Conservation (phyloP, 2,113 vertebrate species). For the Ammodytes dubius region DNA sequence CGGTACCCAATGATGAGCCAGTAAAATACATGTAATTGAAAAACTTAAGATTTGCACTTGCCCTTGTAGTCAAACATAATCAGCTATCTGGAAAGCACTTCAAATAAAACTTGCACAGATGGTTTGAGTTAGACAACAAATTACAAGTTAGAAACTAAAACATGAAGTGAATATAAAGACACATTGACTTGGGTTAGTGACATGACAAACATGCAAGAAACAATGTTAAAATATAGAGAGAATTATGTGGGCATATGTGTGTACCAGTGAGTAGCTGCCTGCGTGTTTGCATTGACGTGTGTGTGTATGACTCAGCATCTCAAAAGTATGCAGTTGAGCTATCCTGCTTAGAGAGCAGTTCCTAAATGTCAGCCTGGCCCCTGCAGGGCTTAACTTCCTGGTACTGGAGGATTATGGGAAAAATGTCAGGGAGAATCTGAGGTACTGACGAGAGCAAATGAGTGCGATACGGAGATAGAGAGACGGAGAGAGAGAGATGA, state of each 20-base stretch:
- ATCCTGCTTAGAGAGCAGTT: constrained; percentile 78
- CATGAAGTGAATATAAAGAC: background rate
- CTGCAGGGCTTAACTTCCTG: constrained; percentile 81
- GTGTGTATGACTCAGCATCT: constrained; percentile 15
- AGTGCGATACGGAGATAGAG: constrained; percentile 49
- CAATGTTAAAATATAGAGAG: no score
- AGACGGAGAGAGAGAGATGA: constrained; percentile 27
- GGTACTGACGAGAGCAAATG: constrained; percentile 70
- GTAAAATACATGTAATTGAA: background rate
- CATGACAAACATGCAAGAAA: background rate
- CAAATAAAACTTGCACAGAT: no score
- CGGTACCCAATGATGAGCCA: background rate
- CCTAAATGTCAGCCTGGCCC: constrained; percentile 80
- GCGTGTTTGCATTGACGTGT: constrained; percentile 20
- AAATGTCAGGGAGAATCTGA: constrained; percentile 80
- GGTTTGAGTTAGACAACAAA: no score
- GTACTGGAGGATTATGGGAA: constrained; percentile 81
- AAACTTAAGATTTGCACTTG: background rate
- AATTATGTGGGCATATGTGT: background rate
- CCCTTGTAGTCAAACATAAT: no score
- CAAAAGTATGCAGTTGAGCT: constrained; percentile 41
- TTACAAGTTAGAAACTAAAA: background rate
- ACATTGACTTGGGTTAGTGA: background rate
- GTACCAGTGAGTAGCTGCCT: background rate
- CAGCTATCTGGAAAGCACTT: background rate